Evolutionary conservation across 2,113 vertebrate genomes (phyloP).

Genomic region (Mus spicilegus): DNA sequence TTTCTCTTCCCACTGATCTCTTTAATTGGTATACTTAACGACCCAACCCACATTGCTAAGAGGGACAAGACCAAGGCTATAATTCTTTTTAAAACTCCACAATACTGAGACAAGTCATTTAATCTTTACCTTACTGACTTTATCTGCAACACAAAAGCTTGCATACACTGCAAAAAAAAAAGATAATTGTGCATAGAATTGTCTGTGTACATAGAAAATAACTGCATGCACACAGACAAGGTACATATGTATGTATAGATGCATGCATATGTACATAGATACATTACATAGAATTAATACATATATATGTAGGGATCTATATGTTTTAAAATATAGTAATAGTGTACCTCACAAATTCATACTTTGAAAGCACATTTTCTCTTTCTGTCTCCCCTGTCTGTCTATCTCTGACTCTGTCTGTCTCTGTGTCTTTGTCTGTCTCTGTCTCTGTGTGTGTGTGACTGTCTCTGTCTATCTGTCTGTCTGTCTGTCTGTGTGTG

Average conservation of each 20-base stretch:
- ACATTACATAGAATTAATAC: too few relatives aligned
- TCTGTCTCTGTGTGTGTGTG: background rate
- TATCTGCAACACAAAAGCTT: background rate
- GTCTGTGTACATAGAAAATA: background rate
- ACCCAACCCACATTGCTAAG: too few relatives aligned
- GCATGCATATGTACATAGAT: background rate
- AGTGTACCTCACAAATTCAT: background rate
- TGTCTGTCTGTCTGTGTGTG: background rate
- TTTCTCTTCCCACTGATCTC: background rate
- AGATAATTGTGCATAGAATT: background rate
- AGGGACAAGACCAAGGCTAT: background rate
- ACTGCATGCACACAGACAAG: background rate
- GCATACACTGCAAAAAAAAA: background rate
- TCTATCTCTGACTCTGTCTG: background rate
- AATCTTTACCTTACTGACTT: background rate
- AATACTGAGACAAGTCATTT: background rate
- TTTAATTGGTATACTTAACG: background rate
- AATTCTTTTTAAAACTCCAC: background rate
- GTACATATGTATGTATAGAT: rapidly evolving
- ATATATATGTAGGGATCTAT: background rate
- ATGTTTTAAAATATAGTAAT: background rate
- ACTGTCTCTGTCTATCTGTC: background rate
- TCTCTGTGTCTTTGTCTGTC: background rate
- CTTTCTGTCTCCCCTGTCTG: background rate
- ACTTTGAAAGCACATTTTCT: background rate